These are phyloP conservation scores for Loripinus fragilis DNA, from an alignment of 2,888 invertebrate genomes.

Conservation along the genomic window DNA sequence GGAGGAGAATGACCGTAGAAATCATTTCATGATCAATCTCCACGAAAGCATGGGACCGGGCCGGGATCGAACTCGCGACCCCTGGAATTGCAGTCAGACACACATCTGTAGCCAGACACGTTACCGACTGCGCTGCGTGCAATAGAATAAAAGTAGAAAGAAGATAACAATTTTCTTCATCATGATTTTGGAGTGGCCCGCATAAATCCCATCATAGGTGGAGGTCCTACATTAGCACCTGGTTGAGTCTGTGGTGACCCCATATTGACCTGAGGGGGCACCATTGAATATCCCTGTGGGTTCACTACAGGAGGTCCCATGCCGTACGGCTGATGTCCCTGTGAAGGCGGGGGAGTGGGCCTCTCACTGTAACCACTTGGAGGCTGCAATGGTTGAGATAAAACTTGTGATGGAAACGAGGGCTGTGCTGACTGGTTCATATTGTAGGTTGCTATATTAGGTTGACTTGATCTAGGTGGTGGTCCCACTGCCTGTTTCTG, in stretches of 20 bases:
- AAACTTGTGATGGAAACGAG: not conserved
- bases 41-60: no score
- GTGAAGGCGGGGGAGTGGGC: slow-evolving; percentile 38
- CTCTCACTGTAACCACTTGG: slow-evolving; percentile 31
- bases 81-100: no score
- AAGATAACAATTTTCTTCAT: not conserved
- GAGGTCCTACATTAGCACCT: slow-evolving; percentile 83
- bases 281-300: not conserved
- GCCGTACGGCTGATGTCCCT: slow-evolving; percentile 40
- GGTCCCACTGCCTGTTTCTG: slow-evolving; percentile 26
- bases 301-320: slow-evolving; percentile 23
- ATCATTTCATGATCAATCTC: no score
- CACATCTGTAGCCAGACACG: no score
- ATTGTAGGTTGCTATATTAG: slow-evolving; percentile 17
- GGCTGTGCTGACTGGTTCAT: slow-evolving; percentile 25
- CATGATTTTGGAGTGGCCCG: slow-evolving; percentile 23
- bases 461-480: slow-evolving; percentile 33
- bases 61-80: no score
- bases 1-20: no score
- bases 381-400: slow-evolving; percentile 11
- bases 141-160: no score
- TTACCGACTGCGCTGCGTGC: no score
- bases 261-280: slow-evolving; percentile 30
- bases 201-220: slow-evolving; percentile 86
- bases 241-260: slow-evolving; percentile 36